Percentiles rank a stretch among this genome's conserved stretches.
phyloP scores from a whole-genome alignment of 2,888 invertebrate species.

The Sarcophaga caerulescens region DNA sequence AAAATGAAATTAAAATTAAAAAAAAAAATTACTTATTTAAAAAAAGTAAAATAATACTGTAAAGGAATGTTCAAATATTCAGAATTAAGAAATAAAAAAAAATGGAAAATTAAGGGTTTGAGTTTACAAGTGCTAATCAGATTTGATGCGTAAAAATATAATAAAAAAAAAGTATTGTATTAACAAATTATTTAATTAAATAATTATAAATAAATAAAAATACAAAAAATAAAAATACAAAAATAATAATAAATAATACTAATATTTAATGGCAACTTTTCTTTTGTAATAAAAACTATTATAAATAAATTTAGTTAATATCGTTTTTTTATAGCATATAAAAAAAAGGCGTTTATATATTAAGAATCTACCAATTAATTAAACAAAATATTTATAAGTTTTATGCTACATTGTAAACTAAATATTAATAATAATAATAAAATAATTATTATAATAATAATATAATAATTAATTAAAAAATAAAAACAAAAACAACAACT shows the following conservation, averaged over 20 bases:
- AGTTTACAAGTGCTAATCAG: slow-evolving; percentile 57
- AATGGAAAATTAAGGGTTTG: slow-evolving; percentile 36
- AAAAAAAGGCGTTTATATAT: slow-evolving; percentile 55
- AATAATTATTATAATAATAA: slow-evolving; percentile 51
- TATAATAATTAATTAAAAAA: neutral
- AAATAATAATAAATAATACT: slow-evolving; percentile 11
- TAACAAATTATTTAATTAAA: neutral
- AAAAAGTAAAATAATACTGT: slow-evolving; percentile 32
- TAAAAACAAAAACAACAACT: slow-evolving; percentile 41
- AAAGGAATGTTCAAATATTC: slow-evolving; percentile 60
- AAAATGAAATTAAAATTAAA: too few relatives aligned
- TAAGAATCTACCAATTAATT: slow-evolving; percentile 54
- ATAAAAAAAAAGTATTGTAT: slow-evolving; percentile 24
- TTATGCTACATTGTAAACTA: slow-evolving; percentile 64
- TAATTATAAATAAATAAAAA: neutral
- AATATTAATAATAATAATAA: slow-evolving; percentile 38
- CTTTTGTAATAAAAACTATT: slow-evolving; percentile 46
- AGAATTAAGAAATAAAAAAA: slow-evolving; percentile 17
- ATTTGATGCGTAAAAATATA: slow-evolving; percentile 60
- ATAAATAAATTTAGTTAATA: slow-evolving; percentile 58
- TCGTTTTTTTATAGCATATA: slow-evolving; percentile 62
- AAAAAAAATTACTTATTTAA: neutral
- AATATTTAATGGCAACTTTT: slow-evolving; percentile 41
- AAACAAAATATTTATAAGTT: slow-evolving; percentile 62
- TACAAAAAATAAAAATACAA: too few relatives aligned